Evolutionary conservation across 2,113 vertebrate species (phyloP), one percentile per base, ranked within the genome.

Genomic region (Stomatorhinus ivindoensis): DNA sequence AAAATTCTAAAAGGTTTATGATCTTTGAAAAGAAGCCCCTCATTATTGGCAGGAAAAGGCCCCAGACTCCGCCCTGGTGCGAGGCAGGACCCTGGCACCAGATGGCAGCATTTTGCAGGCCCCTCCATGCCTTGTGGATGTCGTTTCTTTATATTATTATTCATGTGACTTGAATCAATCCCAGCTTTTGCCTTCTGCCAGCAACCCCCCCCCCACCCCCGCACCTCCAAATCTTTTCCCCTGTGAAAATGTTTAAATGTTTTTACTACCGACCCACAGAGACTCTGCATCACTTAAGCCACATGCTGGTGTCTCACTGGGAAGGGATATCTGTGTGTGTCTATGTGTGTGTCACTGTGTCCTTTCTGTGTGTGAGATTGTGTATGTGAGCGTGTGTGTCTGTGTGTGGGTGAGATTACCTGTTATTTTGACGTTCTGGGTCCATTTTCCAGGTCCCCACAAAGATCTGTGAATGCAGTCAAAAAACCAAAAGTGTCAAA

Each of bases 61-160:
- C 42, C 39, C 83, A n/a, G 9, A 27, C 89, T 90, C 88, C 89
- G 55, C 46, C 73, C 51, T 44, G 89, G 89, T 69, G 83, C 9
- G 24, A 50, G 39, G 89, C 91, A 89, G 83, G 87, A 88, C 89
- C 80, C 87, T 7, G 27, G 47, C 51, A 89, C 88, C 92, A 92
- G 91, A 92, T 92, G 91, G 91, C 88, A 73, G 90, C 89, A 87
- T 80, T 91, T 90, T 90, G 88, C 88, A 89, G 76, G 82, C 51
- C 85, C 44, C 65, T 85, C 8, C 76, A 53, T 85, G 86, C 90
- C 86, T 53, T 87, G 84, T 86, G 58, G 31, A 88, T 44, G 90
- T 73, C 82, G 83, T 89, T 89, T 83, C 89, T 90, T 90, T 89
- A 87, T 88, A 90, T 92, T 89, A 91, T 90, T 84, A 76, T 83